Conservation (phyloP, 2,888 invertebrate genomes). For the Mesorhabditis sp. region DNA sequence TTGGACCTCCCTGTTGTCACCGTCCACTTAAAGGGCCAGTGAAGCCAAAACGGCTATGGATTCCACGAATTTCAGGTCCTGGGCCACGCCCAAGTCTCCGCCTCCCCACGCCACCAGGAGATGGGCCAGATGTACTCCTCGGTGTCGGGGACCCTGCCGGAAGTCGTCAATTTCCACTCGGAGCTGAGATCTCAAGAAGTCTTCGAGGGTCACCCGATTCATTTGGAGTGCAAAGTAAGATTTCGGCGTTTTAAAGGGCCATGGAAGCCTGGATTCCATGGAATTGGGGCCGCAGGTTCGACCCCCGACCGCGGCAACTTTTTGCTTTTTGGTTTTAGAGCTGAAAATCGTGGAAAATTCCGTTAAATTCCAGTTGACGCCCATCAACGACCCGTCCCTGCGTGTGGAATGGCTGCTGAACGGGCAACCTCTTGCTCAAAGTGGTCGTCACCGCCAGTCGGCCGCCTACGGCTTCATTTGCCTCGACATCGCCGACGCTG, state of each 20-base stretch:
- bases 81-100: background rate
- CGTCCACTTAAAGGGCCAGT: no score
- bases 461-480: constrained; percentile 96
- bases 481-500: constrained; percentile 71
- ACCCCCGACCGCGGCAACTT: no score
- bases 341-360: background rate
- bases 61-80: background rate
- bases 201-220: constrained; percentile 87
- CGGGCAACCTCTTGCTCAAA: constrained; percentile 64
- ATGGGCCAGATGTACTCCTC: constrained; percentile 2
- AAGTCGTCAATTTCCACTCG: constrained; percentile 79
- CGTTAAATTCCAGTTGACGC: constrained; percentile 67
- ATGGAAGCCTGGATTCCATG: no score
- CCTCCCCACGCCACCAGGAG: background rate
- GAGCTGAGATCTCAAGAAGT: constrained; percentile 80
- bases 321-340: no score
- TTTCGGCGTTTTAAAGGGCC: background rate
- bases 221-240: constrained; percentile 78
- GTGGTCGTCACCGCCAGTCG: constrained; percentile 40
- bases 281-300: no score
- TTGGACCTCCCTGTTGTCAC: no score
- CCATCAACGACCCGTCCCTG: constrained; percentile 86
- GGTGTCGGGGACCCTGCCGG: constrained; percentile 10
- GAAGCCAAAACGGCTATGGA: background rate
- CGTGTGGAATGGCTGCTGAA: constrained; percentile 94